Base-by-base conservation (phyloP, 2,888 invertebrate genomes). In the Oegoconia quadripuncta region DNA sequence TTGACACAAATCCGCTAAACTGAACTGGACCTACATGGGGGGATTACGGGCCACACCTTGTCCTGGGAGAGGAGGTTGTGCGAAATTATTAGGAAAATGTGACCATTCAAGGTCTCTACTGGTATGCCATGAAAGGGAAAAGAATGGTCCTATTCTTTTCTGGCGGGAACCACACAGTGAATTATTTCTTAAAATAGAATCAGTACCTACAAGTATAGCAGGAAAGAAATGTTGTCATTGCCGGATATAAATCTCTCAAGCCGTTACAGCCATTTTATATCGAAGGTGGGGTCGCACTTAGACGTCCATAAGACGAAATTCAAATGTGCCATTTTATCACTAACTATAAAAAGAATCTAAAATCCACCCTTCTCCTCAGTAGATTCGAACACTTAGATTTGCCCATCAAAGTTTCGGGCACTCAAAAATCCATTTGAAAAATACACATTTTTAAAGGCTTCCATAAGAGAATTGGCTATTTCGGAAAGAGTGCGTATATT, bases 371-470 rank as follows among this genome's bases (percentile, higher is more conserved):
- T 51, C 77, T 73, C 54, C 60, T 64, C 65, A 64, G 68, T 79
- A 79, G 78, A 81, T 75, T 75, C 72, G 57, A 74, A 78, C 75
- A 78, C 75, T 88, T 84, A 76, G 82, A 83, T 81, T 77, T 67
- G 66, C 59, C 81, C 74, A 86, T 88, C 77, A 86, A 84, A 82
- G 67, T 78, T 74, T 74, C 58, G 70, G 71, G 80, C 76, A 83
- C 88, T 88, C 81, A 84, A 86, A 84, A 82, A 86, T 86, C 86
- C 87, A 87, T 88, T 87, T 81, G 74, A 83, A 81, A 83, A 79
- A 77, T 80, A 77, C 69, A 67, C 70, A 64, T 79, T 84, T 81
- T 59, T 48, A 20, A 28, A 31, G 34, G 47, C 42, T 44, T 64
- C 58, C 56, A 60, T 67, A 62, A 66, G 56, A 67, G 68, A 70